Evolutionary conservation across 2,888 invertebrate species (phyloP), one percentile per base, ranked within the genome.

Genomic region (Thumatha senex): DNA sequence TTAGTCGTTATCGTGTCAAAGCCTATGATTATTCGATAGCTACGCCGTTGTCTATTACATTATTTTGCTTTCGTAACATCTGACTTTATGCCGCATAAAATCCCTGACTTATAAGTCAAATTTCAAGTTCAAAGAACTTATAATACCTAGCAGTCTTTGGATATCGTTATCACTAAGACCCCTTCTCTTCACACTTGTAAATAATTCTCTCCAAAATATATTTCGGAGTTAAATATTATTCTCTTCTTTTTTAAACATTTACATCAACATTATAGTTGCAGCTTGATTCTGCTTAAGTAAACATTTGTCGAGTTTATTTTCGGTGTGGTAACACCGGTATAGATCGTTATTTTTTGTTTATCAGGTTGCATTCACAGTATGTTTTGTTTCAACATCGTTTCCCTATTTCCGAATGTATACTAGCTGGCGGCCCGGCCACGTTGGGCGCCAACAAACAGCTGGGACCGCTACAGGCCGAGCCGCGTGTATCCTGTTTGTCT

Each of bases 71-170:
- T 76, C 82, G 82, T 65, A 56, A 61, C 76, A 72, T 83, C 84
- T 88, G 87, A 86, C 85, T 82, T 82, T 78, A 77, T 76, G 79
- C 82, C 83, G 82, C 79, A 80, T 80, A 78, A 79, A n/a, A 82
- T 86, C 82, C 84, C 83, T 78, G 87, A 84, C 84, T 82, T 80
- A 76, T 80, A 80, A 83, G 86, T 80, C 86, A 75, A 74, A 82
- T 77, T 69, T 82, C 72, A 78, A 86, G 88, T 86, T 88, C 87
- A 84, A 81, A 76, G 86, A 89, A 87, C 88, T 80, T 71, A 84
- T 86, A 86, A 86, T 87, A 91, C 83, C 85, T 89, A 88, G 82
- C 90, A 90, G 90, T 90, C 90, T 91, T 91, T 91, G 90, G 90
- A 90, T 86, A 89, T 58, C 66, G 83, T 82, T 89, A 90, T 87